Base-by-base conservation (phyloP, 2,797 vertebrate species). In the Stomatorhinus walkeri region DNA sequence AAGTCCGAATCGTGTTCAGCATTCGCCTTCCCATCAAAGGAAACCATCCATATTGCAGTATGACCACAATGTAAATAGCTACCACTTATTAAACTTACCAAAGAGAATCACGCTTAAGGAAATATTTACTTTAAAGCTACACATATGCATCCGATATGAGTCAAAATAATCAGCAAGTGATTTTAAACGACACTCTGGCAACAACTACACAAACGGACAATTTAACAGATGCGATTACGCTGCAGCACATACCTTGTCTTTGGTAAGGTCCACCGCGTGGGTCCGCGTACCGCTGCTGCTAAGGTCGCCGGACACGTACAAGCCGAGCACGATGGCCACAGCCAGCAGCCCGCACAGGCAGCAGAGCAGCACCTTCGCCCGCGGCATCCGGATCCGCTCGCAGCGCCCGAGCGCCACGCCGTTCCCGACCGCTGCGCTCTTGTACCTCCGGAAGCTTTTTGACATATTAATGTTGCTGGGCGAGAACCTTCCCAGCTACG, bases 281-380 rank as follows among this genome's bases (percentile, higher is more conserved):
- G 90, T 19, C 8, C 87, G 90, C 87, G 88, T 89, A 85, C 89
- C 89, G 87, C 59, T 90, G 6, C 43, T 14, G 43, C 76, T 46
- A 14, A 93, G 86, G 87, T 95, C 93, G 54, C 91, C 93, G 72
- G 93, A 95, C 92, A 96, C 91, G 90, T 95, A 95, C 2, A 95
- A 64, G 0, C 94, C 94, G 81, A 96, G 90, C 12, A 95, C 89
- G 90, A 95, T 89, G 1, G 94, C 92, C 89, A 96, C 90, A 64
- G 94, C 90, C 90, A 96, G 91, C 0, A 93, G 92, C 49, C 93
- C 93, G 89, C 95, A 79, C 19, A 96, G 92, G n/a, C 95, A 94
- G 19, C 95, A 61, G 68, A 95, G 84, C 91, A 96, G 92, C 0
- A 93, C 90, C 12, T 95, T 95, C 84, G 92, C 91, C 2, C 94